A percentile compares a stretch with the other conserved stretches of the same genome.
These are phyloP conservation scores for Pyrgus malvae DNA, from an alignment of 2,888 invertebrate genomes.

Conservation along the genomic window DNA sequence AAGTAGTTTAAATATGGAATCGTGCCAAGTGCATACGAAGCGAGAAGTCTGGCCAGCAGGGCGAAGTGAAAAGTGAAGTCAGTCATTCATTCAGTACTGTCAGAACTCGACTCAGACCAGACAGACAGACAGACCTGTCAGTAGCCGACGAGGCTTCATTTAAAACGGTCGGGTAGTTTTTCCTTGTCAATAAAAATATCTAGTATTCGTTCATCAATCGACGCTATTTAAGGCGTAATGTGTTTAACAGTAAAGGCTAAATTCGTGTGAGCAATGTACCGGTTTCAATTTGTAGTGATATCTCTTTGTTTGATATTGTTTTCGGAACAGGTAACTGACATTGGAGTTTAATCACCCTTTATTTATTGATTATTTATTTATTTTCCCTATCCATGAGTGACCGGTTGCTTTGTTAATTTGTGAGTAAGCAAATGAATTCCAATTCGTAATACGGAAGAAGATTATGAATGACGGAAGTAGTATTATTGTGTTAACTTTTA, in stretches of 20 bases:
- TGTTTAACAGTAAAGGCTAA: background rate
- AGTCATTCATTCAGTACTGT: too few relatives aligned
- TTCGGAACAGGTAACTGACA: conserved; percentile 30
- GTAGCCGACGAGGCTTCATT: conserved; percentile 17
- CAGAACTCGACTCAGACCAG: too few relatives aligned
- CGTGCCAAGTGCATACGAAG: too few relatives aligned
- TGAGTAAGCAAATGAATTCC: background rate
- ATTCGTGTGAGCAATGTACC: conserved; percentile 25
- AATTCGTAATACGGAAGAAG: background rate
- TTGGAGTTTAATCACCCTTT: conserved; percentile 9
- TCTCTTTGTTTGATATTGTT: conserved; percentile 28
- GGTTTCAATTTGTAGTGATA: conserved; percentile 13
- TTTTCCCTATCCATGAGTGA: too few relatives aligned
- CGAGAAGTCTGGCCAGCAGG: too few relatives aligned
- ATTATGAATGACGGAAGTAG: too few relatives aligned
- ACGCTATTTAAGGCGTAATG: background rate
- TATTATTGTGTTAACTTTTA: too few relatives aligned
- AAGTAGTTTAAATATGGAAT: too few relatives aligned
- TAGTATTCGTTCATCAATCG: background rate
- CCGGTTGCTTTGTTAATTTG: too few relatives aligned
- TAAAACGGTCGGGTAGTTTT: background rate
- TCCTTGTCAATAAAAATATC: background rate
- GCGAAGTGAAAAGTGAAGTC: too few relatives aligned
- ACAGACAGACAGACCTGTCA: background rate
- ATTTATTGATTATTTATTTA: conserved; percentile 11